Percentiles rank a stretch among this genome's conserved stretches.
Conservation (phyloP, 2,888 invertebrate species). For the Keiferia lycopersicella region DNA sequence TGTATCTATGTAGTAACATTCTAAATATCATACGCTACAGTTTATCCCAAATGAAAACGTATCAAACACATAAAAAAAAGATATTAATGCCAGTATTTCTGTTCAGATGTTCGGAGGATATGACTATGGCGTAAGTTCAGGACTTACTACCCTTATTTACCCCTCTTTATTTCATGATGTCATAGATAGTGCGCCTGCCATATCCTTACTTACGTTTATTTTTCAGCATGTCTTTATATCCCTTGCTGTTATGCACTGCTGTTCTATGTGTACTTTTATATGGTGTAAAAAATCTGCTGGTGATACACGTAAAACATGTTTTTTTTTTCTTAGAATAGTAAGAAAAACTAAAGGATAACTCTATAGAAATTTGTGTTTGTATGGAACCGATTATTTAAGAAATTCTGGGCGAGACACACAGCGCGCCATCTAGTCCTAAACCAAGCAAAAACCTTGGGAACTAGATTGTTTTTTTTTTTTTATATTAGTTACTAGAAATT, state of each 20-base stretch:
- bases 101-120: conserved; percentile 81
- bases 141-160: conserved; percentile 37
- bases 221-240: conserved; percentile 22
- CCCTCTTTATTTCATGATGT: conserved; percentile 41
- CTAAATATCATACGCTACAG: too few relatives aligned
- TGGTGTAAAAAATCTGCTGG: background rate
- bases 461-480: too few relatives aligned
- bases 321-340: too few relatives aligned
- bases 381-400: too few relatives aligned
- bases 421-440: too few relatives aligned
- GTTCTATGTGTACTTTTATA: background rate
- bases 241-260: conserved; percentile 15
- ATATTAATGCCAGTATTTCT: conserved; percentile 46
- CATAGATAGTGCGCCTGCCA: conserved; percentile 49
- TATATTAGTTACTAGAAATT: too few relatives aligned
- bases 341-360: too few relatives aligned
- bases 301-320: too few relatives aligned
- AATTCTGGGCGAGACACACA: too few relatives aligned
- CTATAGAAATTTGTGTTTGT: too few relatives aligned
- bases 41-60: background rate
- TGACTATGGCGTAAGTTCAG: conserved; percentile 78
- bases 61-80: background rate
- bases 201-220: conserved; percentile 26
- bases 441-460: too few relatives aligned
- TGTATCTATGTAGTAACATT: too few relatives aligned